Percentiles rank a stretch among this genome's conserved stretches.
These are phyloP conservation scores for Abrostola triplasia DNA, from an alignment of 2,888 invertebrate species.

Conservation along the genomic window DNA sequence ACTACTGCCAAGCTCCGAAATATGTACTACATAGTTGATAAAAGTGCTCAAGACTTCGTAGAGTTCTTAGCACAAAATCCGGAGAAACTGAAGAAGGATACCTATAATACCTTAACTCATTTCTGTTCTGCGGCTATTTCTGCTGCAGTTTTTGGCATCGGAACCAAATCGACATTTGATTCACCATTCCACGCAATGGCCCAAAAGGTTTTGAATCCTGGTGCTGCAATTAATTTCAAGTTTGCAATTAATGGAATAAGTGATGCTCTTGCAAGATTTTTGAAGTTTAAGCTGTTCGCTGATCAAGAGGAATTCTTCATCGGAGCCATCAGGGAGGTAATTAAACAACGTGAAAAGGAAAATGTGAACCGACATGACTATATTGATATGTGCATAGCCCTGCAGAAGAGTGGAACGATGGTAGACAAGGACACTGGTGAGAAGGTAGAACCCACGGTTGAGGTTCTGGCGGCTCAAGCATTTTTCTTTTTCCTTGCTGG, in stretches of 20 bases:
- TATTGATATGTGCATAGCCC: slow-evolving; percentile 70
- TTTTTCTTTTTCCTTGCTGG: slow-evolving; percentile 84
- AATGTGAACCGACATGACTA: slow-evolving; percentile 67
- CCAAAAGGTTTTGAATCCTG: slow-evolving; percentile 62
- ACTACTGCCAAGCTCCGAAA: slow-evolving; percentile 75
- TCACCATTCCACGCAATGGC: slow-evolving; percentile 73
- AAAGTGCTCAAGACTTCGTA: slow-evolving; percentile 71
- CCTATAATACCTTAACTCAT: slow-evolving; percentile 68
- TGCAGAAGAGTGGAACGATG: slow-evolving; percentile 70
- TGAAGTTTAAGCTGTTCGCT: slow-evolving; percentile 68
- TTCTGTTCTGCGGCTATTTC: slow-evolving; percentile 75
- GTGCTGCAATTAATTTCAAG: slow-evolving; percentile 60
- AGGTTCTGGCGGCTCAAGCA: slow-evolving; percentile 78
- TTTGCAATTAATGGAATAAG: no score
- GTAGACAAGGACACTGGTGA: slow-evolving; percentile 66
- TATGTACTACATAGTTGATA: slow-evolving; percentile 76
- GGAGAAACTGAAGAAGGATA: slow-evolving; percentile 55
- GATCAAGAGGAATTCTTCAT: slow-evolving; percentile 73
- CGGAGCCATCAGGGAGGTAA: slow-evolving; percentile 68
- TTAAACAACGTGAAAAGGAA: slow-evolving; percentile 61
- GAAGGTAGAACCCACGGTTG: slow-evolving; percentile 68
- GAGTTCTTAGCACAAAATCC: slow-evolving; percentile 60
- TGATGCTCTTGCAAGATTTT: no score
- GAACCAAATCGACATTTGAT: slow-evolving; percentile 73
- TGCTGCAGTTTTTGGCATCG: slow-evolving; percentile 80